phyloP scores from a whole-genome alignment of 1,140 invertebrate genomes.

The Drosophila albomicans region DNA sequence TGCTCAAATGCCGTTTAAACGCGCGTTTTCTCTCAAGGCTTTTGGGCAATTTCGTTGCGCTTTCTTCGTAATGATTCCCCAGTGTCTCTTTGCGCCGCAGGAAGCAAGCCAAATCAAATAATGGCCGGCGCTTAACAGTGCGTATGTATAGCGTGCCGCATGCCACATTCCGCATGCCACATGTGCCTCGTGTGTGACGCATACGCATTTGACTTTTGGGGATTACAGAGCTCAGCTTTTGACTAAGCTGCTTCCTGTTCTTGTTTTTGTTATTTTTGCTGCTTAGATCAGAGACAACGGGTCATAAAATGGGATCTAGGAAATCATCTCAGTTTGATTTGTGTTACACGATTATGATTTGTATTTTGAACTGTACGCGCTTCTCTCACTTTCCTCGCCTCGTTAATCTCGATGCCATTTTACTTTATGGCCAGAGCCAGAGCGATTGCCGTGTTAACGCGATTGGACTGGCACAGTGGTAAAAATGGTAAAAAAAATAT shows the following conservation, averaged over 20 bases:
- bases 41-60: constrained; percentile 15
- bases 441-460: constrained; percentile 37
- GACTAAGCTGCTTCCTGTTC: neutral
- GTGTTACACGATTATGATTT: constrained; percentile 76
- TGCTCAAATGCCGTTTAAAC: constrained; percentile 8
- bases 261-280: neutral
- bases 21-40: neutral
- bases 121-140: constrained; percentile 65
- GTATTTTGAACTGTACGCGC: constrained; percentile 49
- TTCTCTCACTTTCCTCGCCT: neutral
- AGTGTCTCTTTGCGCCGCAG: constrained; percentile 51
- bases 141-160: constrained; percentile 25
- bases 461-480: constrained; percentile 36
- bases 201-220: constrained; percentile 32
- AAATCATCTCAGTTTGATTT: constrained; percentile 67
- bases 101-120: constrained; percentile 65
- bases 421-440: constrained; percentile 18
- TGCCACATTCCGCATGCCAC: constrained; percentile 4
- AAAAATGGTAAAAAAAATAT: no score
- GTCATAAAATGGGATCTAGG: constrained; percentile 57
- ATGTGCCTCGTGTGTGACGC: neutral
- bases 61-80: constrained; percentile 52
- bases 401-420: constrained; percentile 12
- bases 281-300: constrained; percentile 25
- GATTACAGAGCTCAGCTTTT: constrained; percentile 23